These are phyloP conservation scores for Ranitomeya imitator DNA, from an alignment of 2,113 vertebrate genomes.

Conservation along the genomic window DNA sequence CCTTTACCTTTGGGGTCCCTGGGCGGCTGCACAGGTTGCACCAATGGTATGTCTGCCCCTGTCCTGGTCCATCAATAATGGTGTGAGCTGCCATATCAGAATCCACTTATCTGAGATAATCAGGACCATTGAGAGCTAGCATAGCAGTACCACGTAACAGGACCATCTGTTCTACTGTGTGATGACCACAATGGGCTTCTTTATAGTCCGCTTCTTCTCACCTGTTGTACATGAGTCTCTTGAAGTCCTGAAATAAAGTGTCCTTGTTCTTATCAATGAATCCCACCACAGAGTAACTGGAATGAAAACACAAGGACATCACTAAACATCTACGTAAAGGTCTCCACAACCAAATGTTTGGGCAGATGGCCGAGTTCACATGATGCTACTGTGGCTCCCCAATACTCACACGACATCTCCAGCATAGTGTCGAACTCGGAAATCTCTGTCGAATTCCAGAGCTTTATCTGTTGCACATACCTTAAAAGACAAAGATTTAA, in stretches of 20 bases:
- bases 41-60: no score
- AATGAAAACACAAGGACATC: not conserved
- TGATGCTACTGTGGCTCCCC: no score
- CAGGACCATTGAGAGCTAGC: no score
- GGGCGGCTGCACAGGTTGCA: no score
- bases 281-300: slow-evolving; percentile 90
- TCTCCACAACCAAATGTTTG: not conserved
- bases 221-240: slow-evolving; percentile 98
- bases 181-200: not conserved
- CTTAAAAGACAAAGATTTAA: slow-evolving; percentile 65
- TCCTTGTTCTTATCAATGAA: slow-evolving; percentile 99
- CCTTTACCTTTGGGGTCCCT: no score
- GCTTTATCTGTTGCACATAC: slow-evolving; percentile 89
- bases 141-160: no score
- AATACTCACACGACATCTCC: slow-evolving; percentile 91
- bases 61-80: no score
- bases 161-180: no score
- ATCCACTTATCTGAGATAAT: no score
- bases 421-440: slow-evolving; percentile 92
- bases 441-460: slow-evolving; percentile 93
- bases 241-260: slow-evolving; percentile 98
- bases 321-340: not conserved
- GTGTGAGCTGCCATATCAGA: no score
- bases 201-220: slow-evolving; percentile 63
- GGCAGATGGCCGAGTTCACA: not conserved